Evolutionary conservation across 1,140 invertebrate species (phyloP).

Genomic region (Pseudomyrmex dendroicus): DNA sequence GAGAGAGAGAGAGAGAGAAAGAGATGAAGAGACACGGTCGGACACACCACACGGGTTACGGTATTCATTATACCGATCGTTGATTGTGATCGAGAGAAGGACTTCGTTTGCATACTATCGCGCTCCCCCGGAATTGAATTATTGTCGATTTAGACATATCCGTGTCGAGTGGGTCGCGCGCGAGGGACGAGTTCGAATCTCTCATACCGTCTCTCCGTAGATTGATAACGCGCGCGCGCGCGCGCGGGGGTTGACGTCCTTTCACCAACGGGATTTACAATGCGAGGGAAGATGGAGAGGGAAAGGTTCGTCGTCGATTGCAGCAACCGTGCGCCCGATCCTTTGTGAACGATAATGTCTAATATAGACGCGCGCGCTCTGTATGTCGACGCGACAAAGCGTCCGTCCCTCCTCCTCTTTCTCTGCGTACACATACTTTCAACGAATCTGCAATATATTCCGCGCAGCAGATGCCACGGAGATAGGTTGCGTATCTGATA

Average conservation of each 20-base stretch:
- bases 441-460: constrained; percentile 55
- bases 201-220: constrained; percentile 1
- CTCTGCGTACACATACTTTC: constrained; percentile 25
- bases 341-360: constrained; percentile 57
- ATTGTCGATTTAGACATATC: constrained; percentile 59
- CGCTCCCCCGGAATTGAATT: constrained; percentile 49
- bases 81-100: constrained; percentile 34
- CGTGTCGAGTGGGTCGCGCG: constrained; percentile 25
- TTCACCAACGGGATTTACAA: constrained; percentile 37
- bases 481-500: constrained; percentile 42
- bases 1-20: not conserved
- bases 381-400: constrained; percentile 48
- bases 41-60: not conserved
- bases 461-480: constrained; percentile 14
- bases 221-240: constrained; percentile 24
- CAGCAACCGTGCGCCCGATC: constrained; percentile 14
- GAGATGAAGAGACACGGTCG: not conserved
- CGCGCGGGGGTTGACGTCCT: constrained; percentile 4
- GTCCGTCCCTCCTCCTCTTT: not conserved
- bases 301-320: constrained; percentile 27
- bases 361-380: constrained; percentile 35
- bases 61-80: constrained; percentile 56
- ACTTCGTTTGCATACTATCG: constrained; percentile 71
- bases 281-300: not conserved
- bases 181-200: not conserved